phyloP scores from a whole-genome alignment of 2,113 vertebrate genomes.

The Kobus ellipsiprymnus region DNA sequence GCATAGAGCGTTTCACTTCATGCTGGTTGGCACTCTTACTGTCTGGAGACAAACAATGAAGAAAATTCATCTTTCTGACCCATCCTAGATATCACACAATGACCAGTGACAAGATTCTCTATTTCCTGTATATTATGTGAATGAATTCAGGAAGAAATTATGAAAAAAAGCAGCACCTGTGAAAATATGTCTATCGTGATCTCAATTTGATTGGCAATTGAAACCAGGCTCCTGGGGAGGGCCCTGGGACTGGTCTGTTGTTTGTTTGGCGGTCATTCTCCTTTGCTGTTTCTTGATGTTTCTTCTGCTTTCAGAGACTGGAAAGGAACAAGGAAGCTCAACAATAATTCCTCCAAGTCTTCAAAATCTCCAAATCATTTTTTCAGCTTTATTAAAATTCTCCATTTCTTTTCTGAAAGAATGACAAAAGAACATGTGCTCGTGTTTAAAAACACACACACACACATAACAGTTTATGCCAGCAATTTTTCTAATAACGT shows the following conservation, averaged over 20 bases:
- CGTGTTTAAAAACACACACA: neutral
- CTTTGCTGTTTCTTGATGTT: neutral
- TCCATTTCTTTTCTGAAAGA: neutral
- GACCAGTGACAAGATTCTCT: neutral
- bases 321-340: neutral
- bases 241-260: rapidly evolving
- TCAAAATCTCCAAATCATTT: neutral
- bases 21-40: rapidly evolving
- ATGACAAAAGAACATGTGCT: neutral
- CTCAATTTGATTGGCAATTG: neutral
- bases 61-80: neutral
- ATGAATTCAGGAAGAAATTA: neutral
- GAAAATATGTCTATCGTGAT: rapidly evolving
- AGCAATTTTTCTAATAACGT: slow-evolving; percentile 32
- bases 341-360: neutral
- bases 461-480: neutral
- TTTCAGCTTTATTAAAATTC: neutral
- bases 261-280: neutral
- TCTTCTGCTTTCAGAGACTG: neutral
- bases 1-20: rapidly evolving
- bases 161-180: neutral
- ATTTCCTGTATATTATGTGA: neutral
- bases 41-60: rapidly evolving
- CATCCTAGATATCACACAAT: neutral
- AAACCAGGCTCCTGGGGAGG: rapidly evolving